Evolutionary conservation across 1,140 invertebrate genomes (phyloP), one percentile per base, ranked within the genome.

Genomic region (Chymomyza costata): DNA sequence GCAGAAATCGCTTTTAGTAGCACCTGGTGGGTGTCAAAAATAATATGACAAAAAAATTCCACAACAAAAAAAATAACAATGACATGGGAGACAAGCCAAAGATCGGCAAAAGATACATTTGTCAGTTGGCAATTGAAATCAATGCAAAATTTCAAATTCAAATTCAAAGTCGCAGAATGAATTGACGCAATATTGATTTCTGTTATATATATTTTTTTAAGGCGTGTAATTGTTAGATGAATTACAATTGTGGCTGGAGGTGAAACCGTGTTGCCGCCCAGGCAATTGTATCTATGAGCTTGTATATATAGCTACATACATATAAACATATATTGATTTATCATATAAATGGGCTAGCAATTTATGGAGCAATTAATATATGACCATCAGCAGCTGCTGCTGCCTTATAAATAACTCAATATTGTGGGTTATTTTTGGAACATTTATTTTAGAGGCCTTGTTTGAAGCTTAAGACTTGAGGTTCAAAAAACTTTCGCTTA

Each of bases 401-500:
- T 43, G 43, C 37, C 60, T 64, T 64, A 45, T 56, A 19, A 28
- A 55, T 10, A 58, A 21, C n/a, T 40, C 41, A 57, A 54, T 61
- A 60, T 74, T 52, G 54, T 52, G 54, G 38, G 60, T 31, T 51
- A 78, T 45, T 50, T 67, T 70, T 56, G 53, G 41, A 52, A 57
- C 63, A n/a, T n/a, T n/a, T n/a, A n/a, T n/a, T n/a, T n/a, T n/a
- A n/a, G n/a, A n/a, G n/a, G 48, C 73, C 71, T 80, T 71, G 73
- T 51, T 38, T 13, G 13, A 21, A 41, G 59, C 54, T 63, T 63
- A 48, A 43, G 32, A n/a, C 37, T 18, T 17, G 43, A 40, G 47
- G 73, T 81, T 80, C 73, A 81, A 68, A 46, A 73, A 73, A 81
- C 74, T 80, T 80, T 80, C 68, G 53, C 68, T 81, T 73, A 68